phyloP scores from a whole-genome alignment of 2,113 vertebrate species.

The Prunella himalayana region DNA sequence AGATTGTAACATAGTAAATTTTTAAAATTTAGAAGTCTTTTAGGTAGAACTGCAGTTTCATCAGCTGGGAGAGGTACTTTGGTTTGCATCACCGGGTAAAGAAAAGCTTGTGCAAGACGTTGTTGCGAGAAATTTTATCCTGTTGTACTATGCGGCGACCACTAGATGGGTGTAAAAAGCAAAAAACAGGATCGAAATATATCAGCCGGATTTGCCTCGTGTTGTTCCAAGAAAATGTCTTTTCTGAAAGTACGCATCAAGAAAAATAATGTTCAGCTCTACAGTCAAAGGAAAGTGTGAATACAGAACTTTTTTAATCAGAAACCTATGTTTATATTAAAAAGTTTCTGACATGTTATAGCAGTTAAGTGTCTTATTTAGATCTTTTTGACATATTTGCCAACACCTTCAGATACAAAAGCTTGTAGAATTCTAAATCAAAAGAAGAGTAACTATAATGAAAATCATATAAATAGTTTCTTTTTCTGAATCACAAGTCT shows the following conservation, averaged over 20 bases:
- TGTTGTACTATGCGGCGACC: neutral
- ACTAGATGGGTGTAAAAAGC: slow-evolving; percentile 46
- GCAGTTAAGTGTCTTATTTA: neutral
- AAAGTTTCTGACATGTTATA: neutral
- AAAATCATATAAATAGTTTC: neutral
- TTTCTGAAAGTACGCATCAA: neutral
- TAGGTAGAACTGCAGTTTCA: neutral
- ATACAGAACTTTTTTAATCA: neutral
- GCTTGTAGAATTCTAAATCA: neutral
- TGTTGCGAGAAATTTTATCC: neutral
- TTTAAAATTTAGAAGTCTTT: neutral
- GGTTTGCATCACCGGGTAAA: neutral
- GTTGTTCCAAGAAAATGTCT: neutral
- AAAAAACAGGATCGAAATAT: neutral
- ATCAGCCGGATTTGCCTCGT: neutral
- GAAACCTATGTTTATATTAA: neutral
- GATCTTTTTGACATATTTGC: neutral
- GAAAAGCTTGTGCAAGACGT: neutral
- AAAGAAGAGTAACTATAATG: neutral
- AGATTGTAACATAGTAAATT: neutral
- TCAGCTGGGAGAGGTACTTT: rapidly evolving
- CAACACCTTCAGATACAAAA: neutral
- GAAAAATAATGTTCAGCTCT: neutral
- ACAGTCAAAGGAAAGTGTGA: neutral
- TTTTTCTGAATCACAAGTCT: neutral